Percentiles rank a stretch among this genome's conserved stretches.
Conservation (phyloP, 2,888 invertebrate species). For the Nasonovia ribisnigri region DNA sequence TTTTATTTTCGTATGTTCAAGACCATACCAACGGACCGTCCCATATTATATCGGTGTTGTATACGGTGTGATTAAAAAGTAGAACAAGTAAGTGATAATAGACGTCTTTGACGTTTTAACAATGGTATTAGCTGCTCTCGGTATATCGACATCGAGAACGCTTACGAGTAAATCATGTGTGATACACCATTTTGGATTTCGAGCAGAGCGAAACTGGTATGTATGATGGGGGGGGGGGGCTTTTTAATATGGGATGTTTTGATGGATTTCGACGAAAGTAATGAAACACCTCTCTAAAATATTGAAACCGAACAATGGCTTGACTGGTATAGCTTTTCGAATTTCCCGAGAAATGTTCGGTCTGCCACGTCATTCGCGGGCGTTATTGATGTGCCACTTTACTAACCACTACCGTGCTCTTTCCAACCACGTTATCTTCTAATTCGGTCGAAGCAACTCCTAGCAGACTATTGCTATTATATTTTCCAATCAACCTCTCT, state of each 20-base stretch:
- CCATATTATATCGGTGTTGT: background rate
- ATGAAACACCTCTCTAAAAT: background rate
- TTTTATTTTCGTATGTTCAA: slow-evolving; percentile 1
- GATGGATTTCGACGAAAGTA: background rate
- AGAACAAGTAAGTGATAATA: background rate
- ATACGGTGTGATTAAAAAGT: slow-evolving; percentile 19
- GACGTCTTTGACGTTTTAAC: background rate
- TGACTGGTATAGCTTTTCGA: background rate
- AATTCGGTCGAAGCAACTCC: background rate
- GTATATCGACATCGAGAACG: background rate
- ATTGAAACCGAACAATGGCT: background rate
- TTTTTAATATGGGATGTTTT: background rate
- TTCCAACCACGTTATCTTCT: background rate
- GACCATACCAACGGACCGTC: background rate
- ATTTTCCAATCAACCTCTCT: background rate
- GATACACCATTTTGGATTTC: background rate
- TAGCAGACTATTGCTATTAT: background rate
- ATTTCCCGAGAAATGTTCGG: background rate
- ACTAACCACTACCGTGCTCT: background rate
- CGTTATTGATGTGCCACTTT: background rate
- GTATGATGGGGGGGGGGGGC: no score
- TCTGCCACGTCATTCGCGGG: background rate
- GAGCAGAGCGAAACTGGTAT: background rate
- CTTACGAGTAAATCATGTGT: background rate
- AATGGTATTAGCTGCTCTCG: background rate